A percentile compares a stretch with the other conserved stretches of the same genome.
Conservation (phyloP, 2,888 invertebrate genomes). For the Phortica magna region DNA sequence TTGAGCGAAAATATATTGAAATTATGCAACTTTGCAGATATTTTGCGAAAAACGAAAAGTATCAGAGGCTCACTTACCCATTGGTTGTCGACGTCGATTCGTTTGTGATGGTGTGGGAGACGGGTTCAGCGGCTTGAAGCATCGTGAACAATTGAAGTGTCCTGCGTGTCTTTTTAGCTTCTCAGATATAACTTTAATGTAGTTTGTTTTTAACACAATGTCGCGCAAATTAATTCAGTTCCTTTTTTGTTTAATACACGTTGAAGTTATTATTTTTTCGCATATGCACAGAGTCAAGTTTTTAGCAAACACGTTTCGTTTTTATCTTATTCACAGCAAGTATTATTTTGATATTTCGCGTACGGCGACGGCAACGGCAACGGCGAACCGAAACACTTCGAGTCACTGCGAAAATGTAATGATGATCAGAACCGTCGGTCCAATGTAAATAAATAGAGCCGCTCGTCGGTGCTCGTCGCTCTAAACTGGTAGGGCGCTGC, state of each 20-base stretch:
- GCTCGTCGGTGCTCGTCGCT: background rate
- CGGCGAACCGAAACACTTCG: background rate
- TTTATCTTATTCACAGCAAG: background rate
- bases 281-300: background rate
- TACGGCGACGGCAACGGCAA: slow-evolving; percentile 3
- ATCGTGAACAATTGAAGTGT: background rate
- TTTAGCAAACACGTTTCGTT: background rate
- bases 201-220: background rate
- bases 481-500: background rate
- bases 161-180: no score
- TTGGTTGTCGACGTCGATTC: slow-evolving; percentile 45
- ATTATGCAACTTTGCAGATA: slow-evolving; percentile 30
- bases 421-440: background rate
- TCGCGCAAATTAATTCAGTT: background rate
- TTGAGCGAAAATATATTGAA: background rate
- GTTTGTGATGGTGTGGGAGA: slow-evolving; percentile 47
- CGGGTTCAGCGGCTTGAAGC: slow-evolving; percentile 26
- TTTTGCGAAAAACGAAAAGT: slow-evolving; percentile 9
- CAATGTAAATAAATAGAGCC: slow-evolving; percentile 20
- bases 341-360: background rate
- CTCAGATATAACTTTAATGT: no score
- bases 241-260: no score
- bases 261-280: background rate
- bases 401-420: slow-evolving; percentile 12
- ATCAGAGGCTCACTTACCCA: slow-evolving; percentile 50